Evolutionary conservation across 2,888 invertebrate genomes (phyloP), one percentile per base, ranked within the genome.

Genomic region (Bombyx huttoni): DNA sequence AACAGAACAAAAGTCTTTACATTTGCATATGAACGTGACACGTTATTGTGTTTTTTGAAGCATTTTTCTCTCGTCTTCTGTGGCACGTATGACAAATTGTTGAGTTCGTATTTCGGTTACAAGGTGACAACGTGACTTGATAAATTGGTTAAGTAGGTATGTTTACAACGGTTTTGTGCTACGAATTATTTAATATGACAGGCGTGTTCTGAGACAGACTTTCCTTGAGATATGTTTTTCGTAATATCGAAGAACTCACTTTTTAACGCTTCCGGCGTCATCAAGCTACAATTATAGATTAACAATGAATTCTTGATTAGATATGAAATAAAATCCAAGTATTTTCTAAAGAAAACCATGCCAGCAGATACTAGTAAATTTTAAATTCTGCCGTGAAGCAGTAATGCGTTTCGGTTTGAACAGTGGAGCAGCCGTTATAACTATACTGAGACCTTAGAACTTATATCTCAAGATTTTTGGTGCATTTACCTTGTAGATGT

Each of bases 31-130:
- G 40, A 24, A 24, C 24, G 24, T 24, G 1, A 24, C 3, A 40
- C 40, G 40, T 8, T 10, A 40, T 40, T 40, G 8, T 40, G 40
- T 40, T 40, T 40, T 1, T 8, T 40, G 40, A 10, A 9, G 9
- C 35, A 35, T 35, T 35, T 35, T 40, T 40, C 40, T 40, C 48
- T 49, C 49, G 50, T 48, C 34, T 48, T 48, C 49, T 47, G 49
- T 51, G 13, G 34, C n/a, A 9, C 33, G 54, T 49, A 47, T 68
- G 68, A 68, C 67, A 63, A 69, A 69, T 70, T 61, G 60, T 52
- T 52, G 50, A 52, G 52, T 50, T 55, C 54, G 50, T 62, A 58
- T 67, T 67, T 67, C 60, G 61, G 62, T 60, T 56, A 59, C 63
- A 58, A 61, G 61, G 58, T 60, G 67, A 64, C 62, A 64, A 57